Conservation (phyloP, 2,888 invertebrate species). For the Encarsia formosa region DNA sequence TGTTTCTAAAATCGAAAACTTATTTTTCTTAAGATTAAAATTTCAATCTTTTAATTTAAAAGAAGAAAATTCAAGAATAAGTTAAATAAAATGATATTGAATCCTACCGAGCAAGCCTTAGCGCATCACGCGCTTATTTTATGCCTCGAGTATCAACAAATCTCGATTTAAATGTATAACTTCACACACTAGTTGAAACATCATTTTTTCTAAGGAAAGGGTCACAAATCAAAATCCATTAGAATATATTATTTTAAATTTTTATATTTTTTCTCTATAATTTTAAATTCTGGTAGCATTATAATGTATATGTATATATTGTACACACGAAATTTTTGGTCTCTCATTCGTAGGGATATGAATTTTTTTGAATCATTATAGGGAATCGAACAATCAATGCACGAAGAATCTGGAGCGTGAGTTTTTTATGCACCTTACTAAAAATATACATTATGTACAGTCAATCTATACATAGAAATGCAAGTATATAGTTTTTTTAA, state of each 20-base stretch:
- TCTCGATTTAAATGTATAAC: no score
- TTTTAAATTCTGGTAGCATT: constrained; percentile 12
- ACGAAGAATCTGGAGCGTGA: constrained; percentile 13
- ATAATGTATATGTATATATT: constrained; percentile 12
- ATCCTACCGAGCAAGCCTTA: no score
- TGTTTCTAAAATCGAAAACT: no score
- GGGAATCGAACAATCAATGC: constrained; percentile 19
- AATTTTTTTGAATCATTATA: constrained; percentile 14
- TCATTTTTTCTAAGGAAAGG: no score
- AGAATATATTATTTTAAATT: constrained; percentile 15
- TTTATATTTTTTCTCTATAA: constrained; percentile 13
- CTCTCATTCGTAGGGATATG: constrained; percentile 19
- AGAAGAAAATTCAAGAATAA: no score
- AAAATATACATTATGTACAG: constrained; percentile 28
- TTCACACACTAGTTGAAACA: no score
- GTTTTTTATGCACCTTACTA: constrained; percentile 20
- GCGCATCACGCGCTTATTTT: no score
- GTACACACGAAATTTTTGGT: constrained; percentile 19
- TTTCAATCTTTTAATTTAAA: no score
- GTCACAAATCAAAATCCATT: no score
- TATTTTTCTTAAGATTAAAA: no score
- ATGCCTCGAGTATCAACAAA: no score
- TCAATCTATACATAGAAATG: constrained; percentile 14
- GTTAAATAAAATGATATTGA: no score
- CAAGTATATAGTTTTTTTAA: background rate